These are phyloP conservation scores for Dipus sagitta DNA, from an alignment of 2,797 vertebrate species.

Conservation along the genomic window DNA sequence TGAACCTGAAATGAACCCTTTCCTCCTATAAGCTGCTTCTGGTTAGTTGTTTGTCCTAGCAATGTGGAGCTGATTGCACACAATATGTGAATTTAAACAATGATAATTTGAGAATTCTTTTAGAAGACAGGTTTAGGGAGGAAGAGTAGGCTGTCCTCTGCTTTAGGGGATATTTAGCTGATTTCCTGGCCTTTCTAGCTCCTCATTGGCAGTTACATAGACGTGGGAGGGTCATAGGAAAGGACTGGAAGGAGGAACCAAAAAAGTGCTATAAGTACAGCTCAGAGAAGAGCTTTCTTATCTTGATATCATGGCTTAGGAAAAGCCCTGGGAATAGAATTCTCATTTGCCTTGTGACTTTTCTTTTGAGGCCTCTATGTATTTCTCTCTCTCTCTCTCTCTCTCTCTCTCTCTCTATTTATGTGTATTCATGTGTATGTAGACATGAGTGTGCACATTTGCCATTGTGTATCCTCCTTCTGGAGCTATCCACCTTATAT, in stretches of 20 bases:
- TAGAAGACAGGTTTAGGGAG: background rate
- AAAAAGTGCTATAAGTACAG: background rate
- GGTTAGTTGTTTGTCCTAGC: no score
- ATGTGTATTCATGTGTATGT: no score
- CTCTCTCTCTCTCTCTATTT: no score
- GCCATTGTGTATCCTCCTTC: no score
- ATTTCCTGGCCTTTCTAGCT: background rate
- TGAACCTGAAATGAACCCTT: no score
- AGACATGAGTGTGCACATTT: no score
- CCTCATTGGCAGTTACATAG: background rate
- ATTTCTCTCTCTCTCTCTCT: background rate
- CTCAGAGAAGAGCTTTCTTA: background rate
- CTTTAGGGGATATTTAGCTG: background rate
- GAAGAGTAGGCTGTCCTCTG: background rate
- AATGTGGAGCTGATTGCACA: no score
- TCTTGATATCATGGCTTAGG: background rate
- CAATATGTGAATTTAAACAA: background rate
- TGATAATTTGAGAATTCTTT: background rate
- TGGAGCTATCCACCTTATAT: no score
- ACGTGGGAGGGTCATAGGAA: background rate
- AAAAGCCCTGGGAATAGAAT: background rate
- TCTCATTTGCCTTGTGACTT: conserved; percentile 21
- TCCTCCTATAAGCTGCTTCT: no score
- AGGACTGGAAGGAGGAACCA: background rate
- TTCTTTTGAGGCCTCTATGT: background rate